Percentiles rank a stretch among this genome's conserved stretches.
phyloP scores from a whole-genome alignment of 2,888 invertebrate genomes.

The Lepidocyrtinus sp. region DNA sequence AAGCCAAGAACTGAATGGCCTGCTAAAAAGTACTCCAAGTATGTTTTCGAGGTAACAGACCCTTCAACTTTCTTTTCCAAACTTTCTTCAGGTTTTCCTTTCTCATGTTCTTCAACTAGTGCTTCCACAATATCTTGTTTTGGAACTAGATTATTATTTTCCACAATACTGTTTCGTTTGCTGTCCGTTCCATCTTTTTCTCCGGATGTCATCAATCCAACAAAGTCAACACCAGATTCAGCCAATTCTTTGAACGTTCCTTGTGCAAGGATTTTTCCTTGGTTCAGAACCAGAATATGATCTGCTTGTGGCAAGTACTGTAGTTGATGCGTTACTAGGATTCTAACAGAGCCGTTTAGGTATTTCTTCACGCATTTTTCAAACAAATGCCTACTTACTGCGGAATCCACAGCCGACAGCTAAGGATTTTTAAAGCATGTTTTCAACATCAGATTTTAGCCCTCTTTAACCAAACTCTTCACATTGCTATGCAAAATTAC shows the following conservation, averaged over 20 bases:
- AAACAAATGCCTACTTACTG: slow-evolving; percentile 91
- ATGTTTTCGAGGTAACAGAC: slow-evolving; percentile 71
- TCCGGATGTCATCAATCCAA: not conserved
- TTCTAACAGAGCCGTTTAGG: slow-evolving; percentile 80
- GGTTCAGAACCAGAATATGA: slow-evolving; percentile 63
- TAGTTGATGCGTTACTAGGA: slow-evolving; percentile 78
- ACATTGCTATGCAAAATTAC: slow-evolving; percentile 70
- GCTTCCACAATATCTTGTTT: not conserved
- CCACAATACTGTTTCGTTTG: not conserved
- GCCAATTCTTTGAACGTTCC: slow-evolving; percentile 78
- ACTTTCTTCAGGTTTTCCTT: slow-evolving; percentile 46
- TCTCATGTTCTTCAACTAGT: not conserved
- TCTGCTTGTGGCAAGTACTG: slow-evolving; percentile 72
- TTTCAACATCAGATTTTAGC: not conserved
- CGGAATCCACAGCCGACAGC: slow-evolving; percentile 78
- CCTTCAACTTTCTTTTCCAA: slow-evolving; percentile 64
- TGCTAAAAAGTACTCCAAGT: slow-evolving; percentile 72
- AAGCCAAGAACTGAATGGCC: slow-evolving; percentile 48
- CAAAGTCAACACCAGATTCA: slow-evolving; percentile 70
- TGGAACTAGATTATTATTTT: not conserved
- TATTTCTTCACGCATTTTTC: slow-evolving; percentile 83
- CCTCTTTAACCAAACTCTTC: too few relatives aligned
- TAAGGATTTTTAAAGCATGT: not conserved
- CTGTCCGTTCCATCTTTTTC: not conserved
- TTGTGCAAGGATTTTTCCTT: slow-evolving; percentile 76